phyloP scores from a whole-genome alignment of 2,888 invertebrate genomes.

The Hemithea aestivaria region DNA sequence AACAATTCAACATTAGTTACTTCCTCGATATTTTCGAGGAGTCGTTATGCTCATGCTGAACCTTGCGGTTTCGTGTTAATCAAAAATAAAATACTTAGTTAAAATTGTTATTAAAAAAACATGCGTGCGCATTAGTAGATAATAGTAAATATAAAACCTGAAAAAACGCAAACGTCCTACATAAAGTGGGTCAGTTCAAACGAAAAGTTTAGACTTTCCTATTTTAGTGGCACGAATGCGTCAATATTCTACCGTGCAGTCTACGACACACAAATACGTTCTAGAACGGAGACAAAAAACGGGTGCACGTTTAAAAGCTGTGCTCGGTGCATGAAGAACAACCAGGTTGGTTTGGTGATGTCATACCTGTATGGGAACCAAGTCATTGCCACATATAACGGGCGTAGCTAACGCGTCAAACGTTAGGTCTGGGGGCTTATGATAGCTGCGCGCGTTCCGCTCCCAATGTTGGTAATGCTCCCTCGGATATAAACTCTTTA shows the following conservation, averaged over 20 bases:
- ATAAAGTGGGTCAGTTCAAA: slow-evolving; percentile 1
- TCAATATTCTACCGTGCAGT: slow-evolving; percentile 53
- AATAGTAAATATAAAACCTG: background rate
- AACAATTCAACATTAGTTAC: slow-evolving; percentile 11
- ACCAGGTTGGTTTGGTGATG: slow-evolving; percentile 57
- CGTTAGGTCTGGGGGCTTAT: slow-evolving; percentile 77
- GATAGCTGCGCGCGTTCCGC: slow-evolving; percentile 80
- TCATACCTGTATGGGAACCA: slow-evolving; percentile 78
- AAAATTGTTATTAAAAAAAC: slow-evolving; percentile 19
- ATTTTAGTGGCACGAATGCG: slow-evolving; percentile 3
- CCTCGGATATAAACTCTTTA: slow-evolving; percentile 78
- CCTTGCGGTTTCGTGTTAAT: slow-evolving; percentile 18
- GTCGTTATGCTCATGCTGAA: slow-evolving; percentile 21
- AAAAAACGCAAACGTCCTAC: slow-evolving; percentile 3
- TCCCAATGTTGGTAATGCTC: slow-evolving; percentile 85
- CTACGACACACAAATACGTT: slow-evolving; percentile 42
- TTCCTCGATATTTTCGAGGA: slow-evolving; percentile 13
- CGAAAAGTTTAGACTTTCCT: slow-evolving; percentile 2
- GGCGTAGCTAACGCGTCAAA: slow-evolving; percentile 74
- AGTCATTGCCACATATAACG: slow-evolving; percentile 66
- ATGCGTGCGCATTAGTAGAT: slow-evolving; percentile 28
- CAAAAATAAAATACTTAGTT: slow-evolving; percentile 15
- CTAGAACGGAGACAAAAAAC: slow-evolving; percentile 31
- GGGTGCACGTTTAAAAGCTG: slow-evolving; percentile 71
- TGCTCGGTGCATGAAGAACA: slow-evolving; percentile 64